Evolutionary conservation across 2,888 invertebrate genomes (phyloP), one percentile per base, ranked within the genome.

Genomic region (Chelonus formosanus): DNA sequence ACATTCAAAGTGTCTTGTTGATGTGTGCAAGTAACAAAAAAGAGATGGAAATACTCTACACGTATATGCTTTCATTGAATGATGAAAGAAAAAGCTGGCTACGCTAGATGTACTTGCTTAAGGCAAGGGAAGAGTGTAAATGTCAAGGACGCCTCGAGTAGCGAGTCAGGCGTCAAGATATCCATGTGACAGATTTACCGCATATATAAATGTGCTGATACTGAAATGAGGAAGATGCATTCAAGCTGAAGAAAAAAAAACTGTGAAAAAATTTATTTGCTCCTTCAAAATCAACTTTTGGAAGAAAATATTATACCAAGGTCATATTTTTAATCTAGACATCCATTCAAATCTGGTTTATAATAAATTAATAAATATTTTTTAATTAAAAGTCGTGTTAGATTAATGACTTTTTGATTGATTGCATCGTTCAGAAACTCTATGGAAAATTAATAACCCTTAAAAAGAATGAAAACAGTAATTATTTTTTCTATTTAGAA

Each of bases 111-210:
- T 52, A 34, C 31, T 8, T 48, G 10, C 56, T 48, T 5, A 45
- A 48, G 63, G 56, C 56, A 50, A 56, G 67, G 59, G 54, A 50
- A 63, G 3, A 48, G 63, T 50, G 67, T 52, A 67, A 67, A 67
- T 67, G 67, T 59, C 67, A 67, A 67, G 59, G 63, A 50, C 54
- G 58, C 52, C 43, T n/a, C 20, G 45, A 67, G 67, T 67, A 53
- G 50, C 53, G 32, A 52, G 67, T 65, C 58, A 54, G 54, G 54
- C 47, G 47, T 52, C 31, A 45, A 65, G 65, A 64, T 54, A 55
- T 31, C 44, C 40, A 43, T 47, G 55, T 47, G 60, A 60, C 60
- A 65, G 65, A 65, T 65, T 65, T 60, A 55, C 47, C 59, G 52
- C 53, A 53, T 10, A 45, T 20, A 20, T 20, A 48, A 59, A 48